Base-by-base conservation (phyloP, 92 coral and sea anemone species). In the Parazoanthus atlanticus region DNA sequence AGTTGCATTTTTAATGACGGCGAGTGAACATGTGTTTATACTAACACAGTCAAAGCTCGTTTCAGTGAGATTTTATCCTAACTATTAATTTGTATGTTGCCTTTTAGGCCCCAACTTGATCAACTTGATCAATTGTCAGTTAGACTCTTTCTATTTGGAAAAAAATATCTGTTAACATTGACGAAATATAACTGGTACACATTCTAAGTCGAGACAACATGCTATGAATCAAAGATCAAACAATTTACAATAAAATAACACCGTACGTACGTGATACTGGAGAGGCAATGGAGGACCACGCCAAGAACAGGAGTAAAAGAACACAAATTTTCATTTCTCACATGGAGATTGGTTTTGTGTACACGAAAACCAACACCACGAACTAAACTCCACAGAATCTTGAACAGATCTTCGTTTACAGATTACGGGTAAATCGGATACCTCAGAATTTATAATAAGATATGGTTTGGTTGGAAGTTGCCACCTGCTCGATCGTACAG, bases 201-300 rank as follows among this genome's bases (percentile, higher is more conserved):
- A n/a, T 43, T 84, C n/a, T 32, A 69, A 21, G 52, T 26, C 66
- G 78, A 46, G 41, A 84, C 78, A 21, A 40, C 87, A 84, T 69
- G 58, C 78, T 46, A 71, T 46, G 78, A 83, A 84, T 43, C 87
- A 84, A 84, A 70, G 87, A 69, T 84, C 73, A 83, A 69, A 15
- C 76, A 69, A 43, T 26, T 70, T 72, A 69, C 46, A 58, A 74
- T 29, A 46, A 19, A 33, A 76, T 72, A 54, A 11, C 61, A 43
- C 80, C 85, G 66, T 75, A 95, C 98, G 93, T 92, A 95, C 98
- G 88, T 89, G 93, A 76, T 72, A 95, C 89, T 61, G 98, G 98
- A 81, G 96, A 92, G 67, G 98, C 98, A 88, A 92, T 93, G 29
- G 96, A 88, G 3, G 94, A 91, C 92, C 98, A 95, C 71, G 91